A percentile compares a stretch with the other conserved stretches of the same genome.
Evolutionary conservation across 1,140 invertebrate species (phyloP).

Genomic region (Fopius arisanus): DNA sequence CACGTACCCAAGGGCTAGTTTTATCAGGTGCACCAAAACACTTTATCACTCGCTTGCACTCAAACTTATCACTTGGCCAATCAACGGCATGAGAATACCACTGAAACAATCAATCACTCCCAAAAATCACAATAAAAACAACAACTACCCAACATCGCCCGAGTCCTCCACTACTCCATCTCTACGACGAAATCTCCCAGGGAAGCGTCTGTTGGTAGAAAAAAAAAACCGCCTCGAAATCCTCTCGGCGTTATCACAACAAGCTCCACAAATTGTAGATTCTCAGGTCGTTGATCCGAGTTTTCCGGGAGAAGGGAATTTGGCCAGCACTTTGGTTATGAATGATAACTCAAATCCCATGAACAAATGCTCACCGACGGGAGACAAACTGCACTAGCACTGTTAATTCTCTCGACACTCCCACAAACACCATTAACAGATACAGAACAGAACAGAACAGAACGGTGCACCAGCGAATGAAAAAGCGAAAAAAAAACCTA

Average conservation of each 20-base stretch:
- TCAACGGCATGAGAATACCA: no score
- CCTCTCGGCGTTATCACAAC: background rate
- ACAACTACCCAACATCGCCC: no score
- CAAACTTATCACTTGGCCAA: background rate
- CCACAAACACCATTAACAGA: constrained; percentile 3
- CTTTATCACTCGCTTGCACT: background rate
- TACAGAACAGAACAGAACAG: background rate
- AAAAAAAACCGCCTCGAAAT: background rate
- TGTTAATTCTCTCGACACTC: background rate
- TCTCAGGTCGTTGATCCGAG: background rate
- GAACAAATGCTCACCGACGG: background rate
- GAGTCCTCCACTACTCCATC: no score
- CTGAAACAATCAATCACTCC: no score
- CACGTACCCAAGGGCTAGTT: background rate
- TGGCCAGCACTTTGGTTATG: background rate
- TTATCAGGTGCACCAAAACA: background rate
- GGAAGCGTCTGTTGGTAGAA: background rate
- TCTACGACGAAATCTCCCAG: no score
- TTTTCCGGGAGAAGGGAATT: background rate
- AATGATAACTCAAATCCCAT: background rate
- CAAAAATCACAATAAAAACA: no score
- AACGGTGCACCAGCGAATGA: background rate
- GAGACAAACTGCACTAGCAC: constrained; percentile 2
- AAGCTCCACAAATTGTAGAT: background rate
- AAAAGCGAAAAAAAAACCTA: background rate